A percentile compares a stretch with the other conserved stretches of the same genome.
These are phyloP conservation scores for Maccullochella peelii DNA, from an alignment of 2,113 vertebrate species.

Conservation along the genomic window DNA sequence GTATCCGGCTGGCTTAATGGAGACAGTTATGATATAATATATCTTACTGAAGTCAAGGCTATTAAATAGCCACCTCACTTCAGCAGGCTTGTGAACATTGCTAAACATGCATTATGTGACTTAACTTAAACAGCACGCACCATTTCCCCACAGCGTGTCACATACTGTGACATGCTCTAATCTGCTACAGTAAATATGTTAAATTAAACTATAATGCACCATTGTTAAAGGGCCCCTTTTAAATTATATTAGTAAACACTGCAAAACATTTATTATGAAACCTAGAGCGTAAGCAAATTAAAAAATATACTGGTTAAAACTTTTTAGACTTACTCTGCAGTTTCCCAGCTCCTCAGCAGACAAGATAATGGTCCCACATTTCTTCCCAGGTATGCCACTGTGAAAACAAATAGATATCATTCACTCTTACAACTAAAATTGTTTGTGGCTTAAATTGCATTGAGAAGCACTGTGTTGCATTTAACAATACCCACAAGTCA, in stretches of 20 bases:
- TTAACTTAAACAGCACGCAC: constrained; percentile 12
- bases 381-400: constrained; percentile 93
- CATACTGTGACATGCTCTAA: constrained; percentile 18
- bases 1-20: constrained; percentile 50
- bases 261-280: constrained; percentile 26
- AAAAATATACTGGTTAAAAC: neutral
- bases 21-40: constrained; percentile 50
- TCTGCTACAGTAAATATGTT: constrained; percentile 3
- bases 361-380: constrained; percentile 94
- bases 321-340: constrained; percentile 89
- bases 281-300: neutral
- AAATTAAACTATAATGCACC: constrained; percentile 25
- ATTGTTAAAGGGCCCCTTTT: constrained; percentile 22
- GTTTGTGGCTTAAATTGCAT: neutral
- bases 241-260: constrained; percentile 11
- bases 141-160: constrained; percentile 23
- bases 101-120: constrained; percentile 40
- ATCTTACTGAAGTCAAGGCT: constrained; percentile 39
- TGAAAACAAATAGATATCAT: constrained; percentile 52
- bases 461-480: neutral
- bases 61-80: constrained; percentile 53
- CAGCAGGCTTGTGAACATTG: constrained; percentile 33
- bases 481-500: neutral
- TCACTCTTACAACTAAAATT: constrained; percentile 21
- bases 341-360: constrained; percentile 94